Evolutionary conservation across 2,888 invertebrate species (phyloP), one percentile per base, ranked within the genome.

Genomic region (Phengaris alcon): DNA sequence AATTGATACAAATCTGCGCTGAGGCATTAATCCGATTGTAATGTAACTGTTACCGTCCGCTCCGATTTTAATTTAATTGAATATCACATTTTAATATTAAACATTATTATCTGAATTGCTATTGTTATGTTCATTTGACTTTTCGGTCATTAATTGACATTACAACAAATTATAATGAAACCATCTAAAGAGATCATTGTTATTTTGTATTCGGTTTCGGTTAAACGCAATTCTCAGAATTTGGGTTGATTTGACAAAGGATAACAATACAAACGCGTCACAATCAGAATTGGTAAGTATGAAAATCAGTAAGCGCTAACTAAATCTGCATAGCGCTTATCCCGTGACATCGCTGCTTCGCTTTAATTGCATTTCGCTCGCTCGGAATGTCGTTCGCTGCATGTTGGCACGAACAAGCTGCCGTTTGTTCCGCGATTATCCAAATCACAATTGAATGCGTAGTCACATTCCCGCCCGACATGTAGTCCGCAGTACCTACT

Each of bases 301-400:
- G 84, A 84, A 85, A 87, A 87, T 87, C 85, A 84, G 85, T 86
- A 85, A 84, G 84, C 84, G 87, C 86, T 87, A 85, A 82, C 84
- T 82, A 82, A 85, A 89, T 90, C 88, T 90, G 86, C 88, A 88
- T 88, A 88, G 88, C 87, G 88, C 87, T 87, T 89, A 90, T 88
- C 87, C 88, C 88, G 89, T 88, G 87, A 88, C 87, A 87, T 86
- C 87, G 85, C 85, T 85, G 85, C 84, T 82, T 85, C 86, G 89
- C 86, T 88, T 88, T 88, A 90, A 90, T 90, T 90, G 89, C 89
- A 88, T 90, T 90, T 87, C 81, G 83, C 84, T 84, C 85, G 87
- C 77, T 73, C 77, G 64, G 35, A 12, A 64, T 64, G 64, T 74
- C 51, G 12, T 51, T 74, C 74, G 74, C 64, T 64, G 83, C 85